A percentile compares a stretch with the other conserved stretches of the same genome.
Conservation (phyloP, 2,888 invertebrate species). For the Cyclophora albipunctata region DNA sequence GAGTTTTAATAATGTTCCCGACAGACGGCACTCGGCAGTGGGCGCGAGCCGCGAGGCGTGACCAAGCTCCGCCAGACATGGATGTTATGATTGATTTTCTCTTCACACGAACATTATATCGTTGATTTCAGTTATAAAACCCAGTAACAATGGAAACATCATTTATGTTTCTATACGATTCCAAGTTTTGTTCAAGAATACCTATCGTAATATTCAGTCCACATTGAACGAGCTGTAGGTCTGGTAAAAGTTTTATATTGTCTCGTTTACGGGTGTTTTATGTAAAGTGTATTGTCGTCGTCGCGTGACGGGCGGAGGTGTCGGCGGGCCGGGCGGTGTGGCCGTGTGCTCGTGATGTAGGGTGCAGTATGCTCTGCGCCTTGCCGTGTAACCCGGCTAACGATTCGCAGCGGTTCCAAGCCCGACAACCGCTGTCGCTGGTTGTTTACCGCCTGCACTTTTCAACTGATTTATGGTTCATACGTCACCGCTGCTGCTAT, state of each 20-base stretch:
- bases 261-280: conserved; percentile 39
- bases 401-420: too few relatives aligned
- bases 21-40: not conserved
- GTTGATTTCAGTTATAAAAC: conserved; percentile 22
- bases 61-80: conserved; percentile 16
- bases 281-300: conserved; percentile 31
- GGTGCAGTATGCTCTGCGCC: not conserved
- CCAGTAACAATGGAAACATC: conserved; percentile 7
- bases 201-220: conserved; percentile 20
- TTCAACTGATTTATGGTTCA: conserved; percentile 33
- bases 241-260: conserved; percentile 30
- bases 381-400: too few relatives aligned
- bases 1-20: conserved; percentile 17
- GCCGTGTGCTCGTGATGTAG: conserved; percentile 9
- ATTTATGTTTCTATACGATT: conserved; percentile 16
- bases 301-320: conserved; percentile 33
- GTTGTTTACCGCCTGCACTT: conserved; percentile 5
- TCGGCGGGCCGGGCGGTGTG: conserved; percentile 7
- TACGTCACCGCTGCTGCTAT: conserved; percentile 42
- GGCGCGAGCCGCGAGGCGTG: conserved; percentile 14
- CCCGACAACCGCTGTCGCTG: not conserved
- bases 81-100: conserved; percentile 35
- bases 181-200: conserved; percentile 5
- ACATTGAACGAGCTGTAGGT: conserved; percentile 24
- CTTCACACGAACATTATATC: conserved; percentile 28